Evolutionary conservation across 2,113 vertebrate genomes (phyloP), one percentile per base, ranked within the genome.

Genomic region (Aythya baeri): DNA sequence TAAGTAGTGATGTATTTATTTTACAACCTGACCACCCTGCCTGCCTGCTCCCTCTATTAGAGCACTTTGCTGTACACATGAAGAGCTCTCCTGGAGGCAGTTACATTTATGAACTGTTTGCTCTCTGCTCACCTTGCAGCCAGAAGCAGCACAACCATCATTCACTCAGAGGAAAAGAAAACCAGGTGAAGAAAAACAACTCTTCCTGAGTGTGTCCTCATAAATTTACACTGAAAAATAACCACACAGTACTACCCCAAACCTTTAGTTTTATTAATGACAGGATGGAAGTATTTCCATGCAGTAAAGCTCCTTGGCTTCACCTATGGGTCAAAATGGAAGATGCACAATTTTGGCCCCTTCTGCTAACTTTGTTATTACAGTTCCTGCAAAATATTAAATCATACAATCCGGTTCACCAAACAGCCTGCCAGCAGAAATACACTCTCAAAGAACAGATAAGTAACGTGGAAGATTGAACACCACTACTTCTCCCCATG

Each of bases 11-110:
- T 38, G 16, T 55, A 83, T 92, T 96, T 96, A 78, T 95, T 97
- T 91, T 96, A 74, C 67, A 85, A 59, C 84, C 83, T 76, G 76
- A 72, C 81, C 83, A 87, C 58, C 59, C 44, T 90, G 83, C 38
- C 36, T 66, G 59, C 85, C 82, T 68, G 32, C 74, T 92, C 15
- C 13, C n/a, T 38, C 23, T 67, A 31, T 84, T 49, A 91, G 36
- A 83, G 71, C 59, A 18, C 75, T 96, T 89, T 32, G 50, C 78
- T 52, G 61, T 41, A 43, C 72, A 36, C 74, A 43, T 25, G 83
- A 92, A 94, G 43, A 89, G 54, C 91, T 94, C 87, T 97, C 88
- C 83, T 87, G 82, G 29, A 96, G 93, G 94, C 79, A 88, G 87
- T 81, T 71, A 54, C 18, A 23, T 94, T 95, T 96, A 95, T 94